Evolutionary conservation across 2,888 invertebrate species (phyloP).

Genomic region (Pristionchus mayeri): DNA sequence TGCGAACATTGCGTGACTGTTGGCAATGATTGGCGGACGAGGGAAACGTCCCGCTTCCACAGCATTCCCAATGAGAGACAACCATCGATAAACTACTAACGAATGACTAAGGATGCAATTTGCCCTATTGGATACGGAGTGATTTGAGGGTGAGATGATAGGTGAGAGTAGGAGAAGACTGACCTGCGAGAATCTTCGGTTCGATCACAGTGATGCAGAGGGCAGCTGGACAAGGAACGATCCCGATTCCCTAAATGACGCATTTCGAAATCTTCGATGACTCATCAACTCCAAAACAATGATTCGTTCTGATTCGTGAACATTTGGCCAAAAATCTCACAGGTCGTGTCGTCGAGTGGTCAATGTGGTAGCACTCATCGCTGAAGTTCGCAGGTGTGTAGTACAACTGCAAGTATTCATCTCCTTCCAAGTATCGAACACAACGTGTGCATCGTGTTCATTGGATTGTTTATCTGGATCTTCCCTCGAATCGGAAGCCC

Average conservation of each 20-base stretch:
- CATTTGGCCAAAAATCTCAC: background rate
- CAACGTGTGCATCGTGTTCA: background rate
- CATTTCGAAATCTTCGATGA: background rate
- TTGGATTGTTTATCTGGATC: background rate
- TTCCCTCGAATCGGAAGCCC: background rate
- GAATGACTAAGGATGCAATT: too few relatives aligned
- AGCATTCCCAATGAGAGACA: conserved; percentile 3
- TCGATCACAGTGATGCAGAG: conserved; percentile 75
- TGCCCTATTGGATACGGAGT: too few relatives aligned
- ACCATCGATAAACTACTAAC: background rate
- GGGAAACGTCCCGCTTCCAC: background rate
- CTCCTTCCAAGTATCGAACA: background rate
- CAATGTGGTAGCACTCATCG: conserved; percentile 72
- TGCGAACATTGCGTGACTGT: conserved; percentile 21
- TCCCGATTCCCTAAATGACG: conserved; percentile 62
- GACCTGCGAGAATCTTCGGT: conserved; percentile 71
- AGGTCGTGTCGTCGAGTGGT: conserved; percentile 46
- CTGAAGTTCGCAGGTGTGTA: conserved; percentile 75
- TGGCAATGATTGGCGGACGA: background rate
- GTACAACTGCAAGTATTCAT: conserved; percentile 68
- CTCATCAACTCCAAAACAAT: too few relatives aligned
- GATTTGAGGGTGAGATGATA: too few relatives aligned
- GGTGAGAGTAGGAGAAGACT: conserved; percentile 14
- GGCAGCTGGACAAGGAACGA: conserved; percentile 71
- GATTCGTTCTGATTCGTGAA: too few relatives aligned